Percentiles rank a stretch among this genome's conserved stretches.
Evolutionary conservation across 2,888 invertebrate species (phyloP).

Genomic region (Netelia inedita): DNA sequence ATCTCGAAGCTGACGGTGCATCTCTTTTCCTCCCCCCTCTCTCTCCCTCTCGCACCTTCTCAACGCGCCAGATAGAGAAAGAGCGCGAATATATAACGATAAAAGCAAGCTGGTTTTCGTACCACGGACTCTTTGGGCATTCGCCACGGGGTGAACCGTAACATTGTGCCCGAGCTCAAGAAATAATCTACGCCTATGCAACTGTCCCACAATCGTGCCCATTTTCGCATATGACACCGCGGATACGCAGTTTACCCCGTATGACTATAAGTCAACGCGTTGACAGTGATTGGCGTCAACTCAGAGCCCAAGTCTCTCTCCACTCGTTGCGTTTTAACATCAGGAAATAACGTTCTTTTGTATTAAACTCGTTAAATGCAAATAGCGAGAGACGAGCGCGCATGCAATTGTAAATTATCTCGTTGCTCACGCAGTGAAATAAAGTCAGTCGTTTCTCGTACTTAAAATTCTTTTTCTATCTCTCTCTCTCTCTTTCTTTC

Average conservation of each 20-base stretch:
- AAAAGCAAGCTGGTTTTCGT: conserved; percentile 46
- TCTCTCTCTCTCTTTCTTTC: not conserved
- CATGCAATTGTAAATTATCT: conserved; percentile 4
- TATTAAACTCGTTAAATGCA: not conserved
- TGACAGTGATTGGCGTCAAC: conserved; percentile 13
- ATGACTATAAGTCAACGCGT: not conserved
- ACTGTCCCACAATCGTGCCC: conserved; percentile 12
- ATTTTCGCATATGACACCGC: not conserved
- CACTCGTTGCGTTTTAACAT: conserved; percentile 30
- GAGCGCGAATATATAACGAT: conserved; percentile 30
- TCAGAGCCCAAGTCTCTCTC: conserved; percentile 32
- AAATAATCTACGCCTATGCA: conserved; percentile 49
- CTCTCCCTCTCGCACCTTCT: too few species aligned
- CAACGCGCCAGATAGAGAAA: not conserved
- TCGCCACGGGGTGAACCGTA: conserved; percentile 2
- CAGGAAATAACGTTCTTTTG: conserved; percentile 52
- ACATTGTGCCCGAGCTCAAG: conserved; percentile 40
- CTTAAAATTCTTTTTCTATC: not conserved
- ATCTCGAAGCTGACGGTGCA: conserved; percentile 59
- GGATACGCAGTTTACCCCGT: not conserved
- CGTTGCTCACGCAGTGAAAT: not conserved
- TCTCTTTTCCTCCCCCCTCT: not conserved
- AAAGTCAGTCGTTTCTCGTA: not conserved
- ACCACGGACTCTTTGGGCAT: conserved; percentile 4
- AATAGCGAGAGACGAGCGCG: not conserved